Evolutionary conservation across 2,888 invertebrate genomes (phyloP).

Genomic region (Stratiomys singularior): DNA sequence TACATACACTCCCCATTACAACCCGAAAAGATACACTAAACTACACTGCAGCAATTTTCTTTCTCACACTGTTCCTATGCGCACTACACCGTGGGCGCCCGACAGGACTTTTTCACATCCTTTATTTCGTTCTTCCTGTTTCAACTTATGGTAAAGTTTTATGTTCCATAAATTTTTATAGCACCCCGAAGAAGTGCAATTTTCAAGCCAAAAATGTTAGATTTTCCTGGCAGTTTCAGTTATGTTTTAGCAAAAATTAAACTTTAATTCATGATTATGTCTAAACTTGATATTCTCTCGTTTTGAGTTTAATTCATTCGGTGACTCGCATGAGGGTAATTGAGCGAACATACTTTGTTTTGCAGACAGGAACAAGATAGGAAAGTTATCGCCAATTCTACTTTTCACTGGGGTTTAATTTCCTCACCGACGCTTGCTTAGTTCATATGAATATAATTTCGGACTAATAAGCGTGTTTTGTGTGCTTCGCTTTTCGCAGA

Average conservation of each 20-base stretch:
- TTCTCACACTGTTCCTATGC: slow-evolving; percentile 23
- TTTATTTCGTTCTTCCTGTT: slow-evolving; percentile 46
- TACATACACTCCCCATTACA: background rate
- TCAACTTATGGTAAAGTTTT: slow-evolving; percentile 50
- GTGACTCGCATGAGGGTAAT: background rate
- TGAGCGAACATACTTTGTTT: background rate
- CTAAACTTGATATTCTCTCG: slow-evolving; percentile 30
- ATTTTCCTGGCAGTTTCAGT: slow-evolving; percentile 46
- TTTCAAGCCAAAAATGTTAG: slow-evolving; percentile 51
- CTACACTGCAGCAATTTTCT: slow-evolving; percentile 40
- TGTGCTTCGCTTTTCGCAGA: too few relatives aligned
- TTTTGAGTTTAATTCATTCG: slow-evolving; percentile 32
- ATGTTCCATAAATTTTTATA: slow-evolving; percentile 51
- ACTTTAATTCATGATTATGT: slow-evolving; percentile 51
- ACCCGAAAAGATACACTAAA: slow-evolving; percentile 28
- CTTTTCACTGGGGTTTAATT: too few relatives aligned
- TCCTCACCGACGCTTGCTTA: too few relatives aligned
- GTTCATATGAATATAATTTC: too few relatives aligned
- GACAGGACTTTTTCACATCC: slow-evolving; percentile 10
- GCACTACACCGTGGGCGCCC: background rate
- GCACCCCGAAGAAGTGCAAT: slow-evolving; percentile 51
- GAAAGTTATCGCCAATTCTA: background rate
- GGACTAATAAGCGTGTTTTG: too few relatives aligned
- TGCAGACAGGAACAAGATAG: background rate
- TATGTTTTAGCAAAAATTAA: slow-evolving; percentile 50